A percentile compares a stretch with the other conserved stretches of the same genome.
phyloP scores from a whole-genome alignment of 2,797 vertebrate genomes.

The Craterocephalus amniculus region DNA sequence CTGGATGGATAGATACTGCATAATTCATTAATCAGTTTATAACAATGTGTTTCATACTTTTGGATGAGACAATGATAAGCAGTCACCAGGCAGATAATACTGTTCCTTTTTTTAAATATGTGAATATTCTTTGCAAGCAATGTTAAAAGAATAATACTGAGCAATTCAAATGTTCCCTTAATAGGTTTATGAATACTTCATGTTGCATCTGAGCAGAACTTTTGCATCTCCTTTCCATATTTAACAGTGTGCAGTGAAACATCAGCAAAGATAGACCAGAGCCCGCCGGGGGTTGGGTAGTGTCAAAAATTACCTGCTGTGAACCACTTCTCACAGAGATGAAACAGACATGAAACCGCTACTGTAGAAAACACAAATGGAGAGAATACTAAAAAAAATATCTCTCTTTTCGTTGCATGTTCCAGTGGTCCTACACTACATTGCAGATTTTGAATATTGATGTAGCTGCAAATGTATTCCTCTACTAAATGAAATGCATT shows the following conservation, averaged over 20 bases:
- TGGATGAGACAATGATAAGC: neutral
- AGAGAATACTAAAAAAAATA: conserved; percentile 8
- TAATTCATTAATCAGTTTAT: neutral
- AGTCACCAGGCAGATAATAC: neutral
- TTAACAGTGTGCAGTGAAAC: conserved; percentile 8
- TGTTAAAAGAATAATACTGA: neutral
- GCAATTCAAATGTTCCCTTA: conserved; percentile 9
- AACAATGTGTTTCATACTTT: neutral
- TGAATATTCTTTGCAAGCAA: neutral
- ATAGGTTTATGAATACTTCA: conserved; percentile 19
- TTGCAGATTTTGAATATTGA: neutral
- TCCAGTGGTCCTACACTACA: too few species aligned
- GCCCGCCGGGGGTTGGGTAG: conserved; percentile 12
- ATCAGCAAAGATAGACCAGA: conserved; percentile 10
- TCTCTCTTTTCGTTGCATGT: neutral
- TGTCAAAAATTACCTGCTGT: conserved; percentile 13
- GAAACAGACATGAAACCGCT: conserved; percentile 55
- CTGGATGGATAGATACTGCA: neutral
- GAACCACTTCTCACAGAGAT: conserved; percentile 35
- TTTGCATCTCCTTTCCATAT: conserved; percentile 3
- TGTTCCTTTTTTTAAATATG: too few species aligned
- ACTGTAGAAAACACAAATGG: conserved; percentile 23
- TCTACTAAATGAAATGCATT: neutral
- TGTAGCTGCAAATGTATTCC: neutral
- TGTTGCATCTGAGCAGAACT: neutral